phyloP scores from a whole-genome alignment of 2,113 vertebrate genomes.

The Microtus richardsoni region DNA sequence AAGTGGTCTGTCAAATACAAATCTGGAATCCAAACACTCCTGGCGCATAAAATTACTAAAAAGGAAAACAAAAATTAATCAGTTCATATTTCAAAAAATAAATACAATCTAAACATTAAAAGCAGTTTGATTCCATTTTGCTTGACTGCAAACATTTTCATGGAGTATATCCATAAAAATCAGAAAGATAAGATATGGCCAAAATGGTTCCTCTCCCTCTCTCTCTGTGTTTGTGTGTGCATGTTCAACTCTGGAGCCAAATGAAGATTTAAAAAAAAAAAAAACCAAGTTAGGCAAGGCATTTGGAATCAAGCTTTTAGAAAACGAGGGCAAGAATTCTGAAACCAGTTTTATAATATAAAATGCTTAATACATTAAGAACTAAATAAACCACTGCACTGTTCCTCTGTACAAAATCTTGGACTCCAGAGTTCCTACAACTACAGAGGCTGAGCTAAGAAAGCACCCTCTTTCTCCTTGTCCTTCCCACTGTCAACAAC shows the following conservation, averaged over 20 bases:
- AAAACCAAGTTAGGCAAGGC: neutral
- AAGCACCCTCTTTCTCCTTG: too few species aligned
- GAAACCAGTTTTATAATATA: neutral
- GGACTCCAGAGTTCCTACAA: too few species aligned
- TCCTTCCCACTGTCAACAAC: neutral
- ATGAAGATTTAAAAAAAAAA: neutral
- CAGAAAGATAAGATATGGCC: constrained; percentile 3
- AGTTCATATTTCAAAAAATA: constrained; percentile 52
- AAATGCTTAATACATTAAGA: too few species aligned
- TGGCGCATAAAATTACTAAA: constrained; percentile 99
- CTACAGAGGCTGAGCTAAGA: too few species aligned
- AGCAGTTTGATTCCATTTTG: constrained; percentile 31
- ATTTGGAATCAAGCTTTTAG: neutral
- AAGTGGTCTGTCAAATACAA: constrained; percentile 97
- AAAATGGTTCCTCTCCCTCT: neutral
- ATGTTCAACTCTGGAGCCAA: neutral
- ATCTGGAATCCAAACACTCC: constrained; percentile 98
- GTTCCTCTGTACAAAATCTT: too few species aligned
- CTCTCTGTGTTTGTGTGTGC: too few species aligned
- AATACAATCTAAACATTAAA: neutral
- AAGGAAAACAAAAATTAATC: constrained; percentile 39
- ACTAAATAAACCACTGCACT: too few species aligned
- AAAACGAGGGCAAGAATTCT: neutral
- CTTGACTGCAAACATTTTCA: constrained; percentile 52
- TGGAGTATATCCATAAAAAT: neutral